phyloP scores from a whole-genome alignment of 2,113 vertebrate genomes.

The Albula goreensis region DNA sequence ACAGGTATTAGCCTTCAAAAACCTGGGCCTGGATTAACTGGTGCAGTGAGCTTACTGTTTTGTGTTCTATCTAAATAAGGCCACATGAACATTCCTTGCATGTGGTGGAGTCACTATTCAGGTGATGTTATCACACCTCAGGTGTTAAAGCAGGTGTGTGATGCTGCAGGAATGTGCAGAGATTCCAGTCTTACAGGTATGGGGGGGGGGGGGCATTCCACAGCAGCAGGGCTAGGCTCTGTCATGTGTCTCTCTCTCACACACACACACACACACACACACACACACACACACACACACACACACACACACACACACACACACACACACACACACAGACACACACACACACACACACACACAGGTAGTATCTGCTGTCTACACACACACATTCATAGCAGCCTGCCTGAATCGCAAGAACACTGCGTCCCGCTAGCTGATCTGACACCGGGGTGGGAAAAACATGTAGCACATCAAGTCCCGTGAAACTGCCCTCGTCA shows the following conservation, averaged over 20 bases:
- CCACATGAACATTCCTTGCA: not conserved
- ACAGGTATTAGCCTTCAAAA: not conserved
- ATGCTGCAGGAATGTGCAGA: not conserved
- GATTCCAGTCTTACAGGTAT: not conserved
- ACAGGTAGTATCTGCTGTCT: no score
- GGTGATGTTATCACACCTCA: not conserved
- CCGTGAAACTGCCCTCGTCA: not conserved
- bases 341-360: constrained; percentile 13
- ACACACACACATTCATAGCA: no score
- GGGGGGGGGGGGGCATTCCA: not conserved
- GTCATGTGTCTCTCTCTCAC: not conserved
- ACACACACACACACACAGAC: not conserved
- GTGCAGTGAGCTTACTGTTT: not conserved
- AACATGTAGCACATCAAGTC: not conserved
- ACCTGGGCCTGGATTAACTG: not conserved
- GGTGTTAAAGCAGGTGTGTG: not conserved
- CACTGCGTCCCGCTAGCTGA: not conserved
- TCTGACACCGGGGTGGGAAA: not conserved
- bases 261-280: not conserved
- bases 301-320: not conserved
- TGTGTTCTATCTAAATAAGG: not conserved
- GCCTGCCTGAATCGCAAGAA: not conserved
- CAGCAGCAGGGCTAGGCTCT: not conserved
- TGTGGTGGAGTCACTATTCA: not conserved
- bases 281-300: not conserved